These are phyloP conservation scores for Phortica magna DNA, from an alignment of 2,888 invertebrate species.

Conservation along the genomic window DNA sequence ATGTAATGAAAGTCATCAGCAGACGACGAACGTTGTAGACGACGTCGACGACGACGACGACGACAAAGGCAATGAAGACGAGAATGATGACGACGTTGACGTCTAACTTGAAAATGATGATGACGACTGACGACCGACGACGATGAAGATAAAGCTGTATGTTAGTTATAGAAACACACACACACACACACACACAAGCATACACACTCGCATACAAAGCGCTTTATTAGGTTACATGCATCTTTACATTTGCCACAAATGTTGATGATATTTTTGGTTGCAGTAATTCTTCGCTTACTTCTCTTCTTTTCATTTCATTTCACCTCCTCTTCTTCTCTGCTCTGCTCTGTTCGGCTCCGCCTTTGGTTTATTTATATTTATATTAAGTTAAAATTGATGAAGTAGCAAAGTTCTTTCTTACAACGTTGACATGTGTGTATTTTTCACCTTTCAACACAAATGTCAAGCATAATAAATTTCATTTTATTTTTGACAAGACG, in stretches of 20 bases:
- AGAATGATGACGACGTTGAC: slow-evolving; percentile 12
- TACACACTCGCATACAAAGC: background rate
- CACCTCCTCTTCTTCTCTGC: background rate
- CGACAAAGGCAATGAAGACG: slow-evolving; percentile 41
- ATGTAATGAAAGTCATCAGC: slow-evolving; percentile 68
- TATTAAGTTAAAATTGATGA: slow-evolving; percentile 61
- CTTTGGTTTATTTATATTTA: slow-evolving; percentile 17
- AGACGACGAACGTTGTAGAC: slow-evolving; percentile 24
- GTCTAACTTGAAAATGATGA: background rate
- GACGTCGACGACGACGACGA: slow-evolving; percentile 40
- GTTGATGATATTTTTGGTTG: background rate
- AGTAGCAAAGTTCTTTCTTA: slow-evolving; percentile 40
- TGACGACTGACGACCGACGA: background rate
- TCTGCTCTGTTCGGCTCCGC: slow-evolving; percentile 24
- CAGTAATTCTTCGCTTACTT: background rate
- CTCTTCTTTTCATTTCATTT: background rate
- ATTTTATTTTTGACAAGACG: background rate
- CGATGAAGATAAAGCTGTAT: slow-evolving; percentile 18
- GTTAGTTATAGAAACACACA: background rate
- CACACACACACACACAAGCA: slow-evolving; percentile 10
- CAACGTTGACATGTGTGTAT: background rate
- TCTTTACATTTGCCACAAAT: background rate
- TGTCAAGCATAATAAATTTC: slow-evolving; percentile 46
- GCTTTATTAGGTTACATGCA: background rate
- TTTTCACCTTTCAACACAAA: slow-evolving; percentile 47